Percentiles rank a stretch among this genome's conserved stretches.
These are phyloP conservation scores for Loxodonta africana DNA, from an alignment of 2,113 vertebrate genomes.

Conservation along the genomic window DNA sequence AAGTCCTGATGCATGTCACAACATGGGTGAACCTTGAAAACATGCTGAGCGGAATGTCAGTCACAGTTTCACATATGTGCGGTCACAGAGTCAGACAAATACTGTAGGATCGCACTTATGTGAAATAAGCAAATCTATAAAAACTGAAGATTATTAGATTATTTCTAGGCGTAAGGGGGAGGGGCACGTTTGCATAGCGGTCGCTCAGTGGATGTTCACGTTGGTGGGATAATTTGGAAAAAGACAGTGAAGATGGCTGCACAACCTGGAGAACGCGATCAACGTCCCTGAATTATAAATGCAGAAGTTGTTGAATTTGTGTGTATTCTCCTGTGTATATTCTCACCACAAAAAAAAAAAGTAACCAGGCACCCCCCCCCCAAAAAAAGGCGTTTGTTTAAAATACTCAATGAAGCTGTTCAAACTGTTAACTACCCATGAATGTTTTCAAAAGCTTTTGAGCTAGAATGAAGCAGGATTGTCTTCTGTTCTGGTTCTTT, in stretches of 20 bases:
- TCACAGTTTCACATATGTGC: background rate
- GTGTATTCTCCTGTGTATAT: background rate
- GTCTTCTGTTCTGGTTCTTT: background rate
- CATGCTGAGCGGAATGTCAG: background rate
- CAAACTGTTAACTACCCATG: background rate
- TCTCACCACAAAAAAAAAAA: background rate
- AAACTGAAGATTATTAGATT: background rate
- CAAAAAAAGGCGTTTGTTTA: conserved; percentile 5
- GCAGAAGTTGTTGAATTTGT: background rate
- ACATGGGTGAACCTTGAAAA: too few relatives aligned
- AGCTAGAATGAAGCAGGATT: background rate
- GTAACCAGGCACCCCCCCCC: too few relatives aligned
- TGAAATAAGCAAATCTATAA: background rate
- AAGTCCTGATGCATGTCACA: too few relatives aligned
- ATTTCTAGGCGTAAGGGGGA: background rate
- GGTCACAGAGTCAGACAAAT: background rate
- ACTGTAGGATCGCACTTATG: background rate
- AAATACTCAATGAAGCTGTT: background rate
- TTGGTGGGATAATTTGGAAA: background rate
- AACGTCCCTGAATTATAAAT: background rate
- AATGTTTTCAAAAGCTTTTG: conserved; percentile 27
- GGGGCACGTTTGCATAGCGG: background rate
- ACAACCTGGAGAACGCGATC: background rate
- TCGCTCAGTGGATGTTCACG: background rate
- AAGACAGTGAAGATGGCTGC: background rate